These are phyloP conservation scores for Muntiacus muntjak DNA, from an alignment of 2,113 vertebrate genomes.

Conservation along the genomic window DNA sequence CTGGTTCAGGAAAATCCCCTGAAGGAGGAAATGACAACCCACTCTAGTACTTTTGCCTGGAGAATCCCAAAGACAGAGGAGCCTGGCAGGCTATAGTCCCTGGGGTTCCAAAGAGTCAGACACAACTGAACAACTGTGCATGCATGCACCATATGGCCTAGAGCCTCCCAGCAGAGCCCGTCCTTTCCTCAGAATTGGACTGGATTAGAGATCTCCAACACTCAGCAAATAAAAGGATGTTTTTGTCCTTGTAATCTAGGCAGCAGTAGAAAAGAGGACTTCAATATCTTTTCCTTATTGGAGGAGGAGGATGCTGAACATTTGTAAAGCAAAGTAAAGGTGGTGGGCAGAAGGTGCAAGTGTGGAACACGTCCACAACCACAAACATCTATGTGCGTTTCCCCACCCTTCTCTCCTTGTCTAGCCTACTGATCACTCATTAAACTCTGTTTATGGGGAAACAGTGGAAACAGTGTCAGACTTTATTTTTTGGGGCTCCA, in stretches of 20 bases:
- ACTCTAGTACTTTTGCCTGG: background rate
- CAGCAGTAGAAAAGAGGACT: background rate
- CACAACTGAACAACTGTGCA: background rate
- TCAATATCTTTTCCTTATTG: background rate
- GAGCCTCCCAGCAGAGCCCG: background rate
- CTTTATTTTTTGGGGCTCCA: too few species aligned
- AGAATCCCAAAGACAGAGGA: background rate
- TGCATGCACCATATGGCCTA: background rate
- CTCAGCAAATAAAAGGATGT: background rate
- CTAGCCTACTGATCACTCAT: background rate
- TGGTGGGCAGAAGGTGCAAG: background rate
- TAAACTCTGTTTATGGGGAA: too few species aligned
- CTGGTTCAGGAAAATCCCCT: background rate
- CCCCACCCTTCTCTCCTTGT: background rate
- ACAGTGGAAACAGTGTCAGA: too few species aligned
- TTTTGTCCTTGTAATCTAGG: background rate
- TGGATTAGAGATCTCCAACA: background rate
- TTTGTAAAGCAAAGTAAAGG: background rate
- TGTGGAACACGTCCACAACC: background rate
- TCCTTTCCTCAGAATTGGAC: background rate
- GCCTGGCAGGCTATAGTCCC: background rate
- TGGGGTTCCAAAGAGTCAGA: background rate
- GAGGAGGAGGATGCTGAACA: background rate
- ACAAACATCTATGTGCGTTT: background rate
- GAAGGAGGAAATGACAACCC: background rate